Evolutionary conservation across 2,113 vertebrate species (phyloP), one percentile per base, ranked within the genome.

Genomic region (Myrmophylax atrothorax): DNA sequence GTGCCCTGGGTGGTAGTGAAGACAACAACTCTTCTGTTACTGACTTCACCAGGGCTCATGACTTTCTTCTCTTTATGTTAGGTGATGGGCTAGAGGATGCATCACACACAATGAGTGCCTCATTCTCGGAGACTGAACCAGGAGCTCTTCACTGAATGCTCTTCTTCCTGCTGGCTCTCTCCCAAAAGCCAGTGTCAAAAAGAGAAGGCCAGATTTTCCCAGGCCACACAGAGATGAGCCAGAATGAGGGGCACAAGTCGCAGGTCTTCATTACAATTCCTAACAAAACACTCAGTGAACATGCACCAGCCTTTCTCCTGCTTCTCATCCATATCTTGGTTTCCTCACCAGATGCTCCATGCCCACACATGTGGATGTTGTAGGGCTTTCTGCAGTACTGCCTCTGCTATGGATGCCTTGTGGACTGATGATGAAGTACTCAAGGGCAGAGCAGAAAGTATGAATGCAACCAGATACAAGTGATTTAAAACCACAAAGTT

Each of bases 1-100:
- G 40, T 28, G 55, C 5, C 16, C 31, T 22, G 47, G 16, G 13
- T 31, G 2, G 0, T 7, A 12, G n/a, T 1, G 4, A 46, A 37
- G 50, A 12, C 14, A 40, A 44, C 1, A 15, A 24, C 44, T 82
- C 12, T 50, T 58, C 64, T 20, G 16, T 14, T 18, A 35, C 0
- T 22, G 72, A 17, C 42, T 38, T 72, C 8, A 12, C 49, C 28
- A 84, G 55, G 59, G 49, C 4, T 14, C 9, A 10, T 23, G 47
- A 18, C 37, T 44, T 12, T 44, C 22, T 72, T 86, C 72, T 55
- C 53, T 84, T 77, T 37, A 9, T 7, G 28, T 18, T 18, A 44
- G 13, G 42, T 10, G 37, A 66, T 24, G 12, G 18, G 83, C 10
- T 8, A 46, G 55, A 52, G 42, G 64, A 35, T 13, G 62, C 16